A percentile compares a stretch with the other conserved stretches of the same genome.
phyloP scores from a whole-genome alignment of 2,797 vertebrate species.

The Crenuchus spilurus region DNA sequence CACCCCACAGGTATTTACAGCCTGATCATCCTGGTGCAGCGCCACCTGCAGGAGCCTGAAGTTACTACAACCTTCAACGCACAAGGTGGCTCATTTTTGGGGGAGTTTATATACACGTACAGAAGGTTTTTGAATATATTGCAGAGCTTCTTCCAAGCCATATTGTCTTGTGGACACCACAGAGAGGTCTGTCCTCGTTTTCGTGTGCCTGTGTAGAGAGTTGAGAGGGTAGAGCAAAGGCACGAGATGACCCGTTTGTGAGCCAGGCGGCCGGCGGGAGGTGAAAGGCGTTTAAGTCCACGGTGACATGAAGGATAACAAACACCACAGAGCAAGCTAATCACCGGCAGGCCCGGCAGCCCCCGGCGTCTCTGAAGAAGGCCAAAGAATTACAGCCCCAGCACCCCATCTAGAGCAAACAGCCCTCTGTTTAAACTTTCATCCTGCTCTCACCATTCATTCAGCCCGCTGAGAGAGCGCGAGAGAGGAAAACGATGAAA shows the following conservation, averaged over 20 bases:
- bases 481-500: conserved; percentile 37
- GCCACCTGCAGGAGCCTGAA: too few relatives aligned
- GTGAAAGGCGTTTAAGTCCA: conserved; percentile 57
- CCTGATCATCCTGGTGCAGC: too few relatives aligned
- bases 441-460: conserved; percentile 60
- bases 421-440: conserved; percentile 67
- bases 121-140: too few relatives aligned
- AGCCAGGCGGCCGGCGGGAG: conserved; percentile 22
- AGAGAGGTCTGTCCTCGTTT: background rate
- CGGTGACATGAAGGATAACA: conserved; percentile 66
- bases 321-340: conserved; percentile 53
- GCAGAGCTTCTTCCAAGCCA: background rate
- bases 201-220: background rate
- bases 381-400: conserved; percentile 67
- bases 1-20: too few relatives aligned
- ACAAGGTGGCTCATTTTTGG: too few relatives aligned
- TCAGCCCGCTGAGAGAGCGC: conserved; percentile 50
- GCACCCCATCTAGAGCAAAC: conserved; percentile 64
- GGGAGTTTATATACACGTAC: too few relatives aligned
- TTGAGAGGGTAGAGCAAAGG: conserved; percentile 4
- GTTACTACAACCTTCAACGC: too few relatives aligned
- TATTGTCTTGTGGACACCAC: background rate
- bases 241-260: conserved; percentile 17
- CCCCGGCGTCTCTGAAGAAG: conserved; percentile 52
- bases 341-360: conserved; percentile 48